phyloP scores from a whole-genome alignment of 1,140 invertebrate genomes.

The Caenorhabditis inopinata region DNA sequence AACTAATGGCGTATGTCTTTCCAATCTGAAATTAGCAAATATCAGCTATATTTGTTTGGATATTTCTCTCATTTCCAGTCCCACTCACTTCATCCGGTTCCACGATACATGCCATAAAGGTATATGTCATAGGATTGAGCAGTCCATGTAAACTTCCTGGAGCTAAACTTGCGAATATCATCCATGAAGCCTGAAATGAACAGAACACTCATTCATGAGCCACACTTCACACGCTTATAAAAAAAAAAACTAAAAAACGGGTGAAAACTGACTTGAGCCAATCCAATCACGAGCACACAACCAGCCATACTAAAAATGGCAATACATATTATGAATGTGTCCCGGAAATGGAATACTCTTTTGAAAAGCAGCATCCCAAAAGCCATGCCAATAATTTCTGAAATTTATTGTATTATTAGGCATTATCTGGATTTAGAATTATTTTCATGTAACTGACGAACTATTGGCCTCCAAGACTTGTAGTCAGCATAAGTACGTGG shows the following conservation, averaged over 20 bases:
- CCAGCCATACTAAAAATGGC: slow-evolving; percentile 50
- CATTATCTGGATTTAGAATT: background rate
- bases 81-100: slow-evolving; percentile 52
- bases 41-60: background rate
- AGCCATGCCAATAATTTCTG: slow-evolving; percentile 56
- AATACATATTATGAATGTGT: slow-evolving; percentile 49
- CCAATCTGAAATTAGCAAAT: slow-evolving; percentile 53
- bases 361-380: slow-evolving; percentile 54
- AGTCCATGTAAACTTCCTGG: slow-evolving; percentile 53
- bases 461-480: slow-evolving; percentile 53
- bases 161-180: slow-evolving; percentile 55
- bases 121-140: slow-evolving; percentile 54
- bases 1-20: slow-evolving; percentile 50
- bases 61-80: background rate
- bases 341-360: slow-evolving; percentile 46
- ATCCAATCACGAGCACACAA: slow-evolving; percentile 51
- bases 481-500: slow-evolving; percentile 48
- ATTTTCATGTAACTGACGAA: slow-evolving; percentile 48
- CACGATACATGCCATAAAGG: slow-evolving; percentile 52
- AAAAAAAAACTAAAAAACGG: background rate
- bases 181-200: slow-evolving; percentile 41
- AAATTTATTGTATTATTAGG: background rate
- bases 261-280: slow-evolving; percentile 41
- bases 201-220: background rate
- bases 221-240: too few species aligned